Evolutionary conservation across 2,113 vertebrate genomes (phyloP), one percentile per base, ranked within the genome.

Genomic region (Periophthalmodon schlosseri): DNA sequence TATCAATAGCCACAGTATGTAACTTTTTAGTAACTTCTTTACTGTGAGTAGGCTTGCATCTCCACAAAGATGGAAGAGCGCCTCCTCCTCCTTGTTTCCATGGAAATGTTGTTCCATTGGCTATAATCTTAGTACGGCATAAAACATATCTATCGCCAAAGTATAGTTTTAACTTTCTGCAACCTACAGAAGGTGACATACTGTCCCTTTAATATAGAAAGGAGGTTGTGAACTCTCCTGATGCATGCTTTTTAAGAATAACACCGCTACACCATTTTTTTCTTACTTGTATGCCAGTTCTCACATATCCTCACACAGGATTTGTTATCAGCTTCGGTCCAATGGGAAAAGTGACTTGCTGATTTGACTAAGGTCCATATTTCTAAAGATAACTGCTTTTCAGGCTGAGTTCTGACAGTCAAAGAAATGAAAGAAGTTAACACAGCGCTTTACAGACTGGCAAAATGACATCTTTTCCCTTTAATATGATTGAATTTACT

Each of bases 331-430:
- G 16, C 0, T 34, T 16, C 18, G 21, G 18, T 20, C 20, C 56
- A 3, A 33, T 28, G 44, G 12, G 16, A 7, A 63, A 57, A 16
- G 12, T 46, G 58, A 68, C 61, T 81, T 6, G 61, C 39, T 50
- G 68, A 33, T 44, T 67, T 18, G n/a, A 58, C 47, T 78, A 47
- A 52, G 46, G 75, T 23, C 71, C 70, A 74, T 68, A 68, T 74
- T 66, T 66, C 28, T 18, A 4, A n/a, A 69, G 49, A 69, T 63
- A 33, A 68, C 6, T 13, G n/a, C 46, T 68, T 79, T 60, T 73
- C 28, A 6, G 14, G 15, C 74, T 68, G 75, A 77, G 70, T n/a
- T 34, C 44, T 46, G 21, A 68, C 54, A 68, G 34, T 39, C 18
- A 65, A 65, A 69, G 67, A 28, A 64, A 65, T 44, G 33, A 65